These are phyloP conservation scores for Pseudomyrmex cubaensis DNA, from an alignment of 1,140 invertebrate species.

Conservation along the genomic window DNA sequence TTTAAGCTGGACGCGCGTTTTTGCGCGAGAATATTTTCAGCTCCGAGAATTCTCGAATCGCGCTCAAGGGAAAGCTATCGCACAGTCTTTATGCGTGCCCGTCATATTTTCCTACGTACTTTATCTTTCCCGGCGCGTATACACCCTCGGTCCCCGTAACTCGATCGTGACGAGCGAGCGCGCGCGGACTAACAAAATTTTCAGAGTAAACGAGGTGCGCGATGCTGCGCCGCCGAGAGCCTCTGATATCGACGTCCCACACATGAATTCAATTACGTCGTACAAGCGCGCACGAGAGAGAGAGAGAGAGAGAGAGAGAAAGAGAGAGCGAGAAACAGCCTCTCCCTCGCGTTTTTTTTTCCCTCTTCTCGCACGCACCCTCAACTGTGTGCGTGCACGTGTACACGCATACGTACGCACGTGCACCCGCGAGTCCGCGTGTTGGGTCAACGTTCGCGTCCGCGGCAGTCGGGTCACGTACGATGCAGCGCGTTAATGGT, in stretches of 20 bases:
- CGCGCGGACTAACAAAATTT: constrained; percentile 62
- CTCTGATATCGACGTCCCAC: constrained; percentile 65
- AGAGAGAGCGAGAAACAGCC: not conserved
- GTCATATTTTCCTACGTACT: constrained; percentile 62
- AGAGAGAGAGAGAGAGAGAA: too few relatives aligned
- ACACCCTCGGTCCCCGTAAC: constrained; percentile 51
- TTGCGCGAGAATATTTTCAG: constrained; percentile 31
- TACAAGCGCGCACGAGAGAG: constrained; percentile 54
- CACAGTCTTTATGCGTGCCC: constrained; percentile 21
- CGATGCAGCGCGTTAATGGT: constrained; percentile 51
- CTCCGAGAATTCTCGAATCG: constrained; percentile 49
- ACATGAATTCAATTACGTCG: constrained; percentile 65
- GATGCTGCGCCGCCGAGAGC: constrained; percentile 47
- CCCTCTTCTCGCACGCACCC: not conserved
- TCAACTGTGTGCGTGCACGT: not conserved
- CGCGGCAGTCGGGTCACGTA: constrained; percentile 63
- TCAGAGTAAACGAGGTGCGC: constrained; percentile 59
- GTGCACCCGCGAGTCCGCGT: constrained; percentile 27
- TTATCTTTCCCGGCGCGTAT: constrained; percentile 60
- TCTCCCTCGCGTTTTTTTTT: constrained; percentile 40
- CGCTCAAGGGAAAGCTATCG: constrained; percentile 8
- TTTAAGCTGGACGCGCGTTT: not conserved
- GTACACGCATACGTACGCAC: not conserved
- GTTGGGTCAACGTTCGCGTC: constrained; percentile 63
- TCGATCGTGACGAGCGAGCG: constrained; percentile 58